Conservation (phyloP, 1,140 invertebrate species). For the Apis florea region DNA sequence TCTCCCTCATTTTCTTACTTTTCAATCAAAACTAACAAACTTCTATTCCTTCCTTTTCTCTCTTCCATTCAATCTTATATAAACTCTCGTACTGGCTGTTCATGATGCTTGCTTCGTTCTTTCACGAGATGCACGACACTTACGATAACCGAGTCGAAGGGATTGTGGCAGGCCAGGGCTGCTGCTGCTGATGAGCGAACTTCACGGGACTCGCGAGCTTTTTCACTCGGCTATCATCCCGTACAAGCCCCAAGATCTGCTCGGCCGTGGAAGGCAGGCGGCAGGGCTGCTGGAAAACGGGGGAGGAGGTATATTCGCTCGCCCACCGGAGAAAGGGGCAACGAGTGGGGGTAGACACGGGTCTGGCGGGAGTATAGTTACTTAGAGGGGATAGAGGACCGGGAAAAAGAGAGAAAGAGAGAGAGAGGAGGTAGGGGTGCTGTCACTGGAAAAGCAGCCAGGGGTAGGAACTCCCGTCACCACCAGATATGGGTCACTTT, state of each 20-base stretch:
- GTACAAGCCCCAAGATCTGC: constrained; percentile 69
- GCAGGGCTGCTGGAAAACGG: constrained; percentile 63
- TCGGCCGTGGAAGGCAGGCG: constrained; percentile 71
- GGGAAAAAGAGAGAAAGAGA: constrained; percentile 34
- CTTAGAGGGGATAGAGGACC: constrained; percentile 37
- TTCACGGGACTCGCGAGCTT: constrained; percentile 63
- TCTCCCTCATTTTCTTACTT: not conserved
- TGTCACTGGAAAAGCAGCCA: constrained; percentile 25
- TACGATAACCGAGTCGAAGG: constrained; percentile 80
- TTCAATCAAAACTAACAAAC: constrained; percentile 29
- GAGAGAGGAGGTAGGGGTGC: constrained; percentile 12
- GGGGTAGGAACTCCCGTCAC: constrained; percentile 66
- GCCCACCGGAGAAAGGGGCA: constrained; percentile 29
- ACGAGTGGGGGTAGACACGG: constrained; percentile 26
- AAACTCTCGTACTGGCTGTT: constrained; percentile 1
- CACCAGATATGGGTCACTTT: constrained; percentile 79
- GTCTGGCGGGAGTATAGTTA: constrained; percentile 37
- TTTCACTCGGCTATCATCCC: constrained; percentile 72
- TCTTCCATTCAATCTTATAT: constrained; percentile 15
- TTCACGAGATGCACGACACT: constrained; percentile 64
- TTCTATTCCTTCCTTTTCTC: not conserved
- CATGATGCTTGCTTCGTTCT: not conserved
- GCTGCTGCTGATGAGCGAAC: constrained; percentile 70
- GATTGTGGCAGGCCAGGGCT: constrained; percentile 80
- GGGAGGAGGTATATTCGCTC: constrained; percentile 58